These are phyloP conservation scores for Oxyscelio sp. DNA, from an alignment of 2,888 invertebrate species.

Conservation along the genomic window DNA sequence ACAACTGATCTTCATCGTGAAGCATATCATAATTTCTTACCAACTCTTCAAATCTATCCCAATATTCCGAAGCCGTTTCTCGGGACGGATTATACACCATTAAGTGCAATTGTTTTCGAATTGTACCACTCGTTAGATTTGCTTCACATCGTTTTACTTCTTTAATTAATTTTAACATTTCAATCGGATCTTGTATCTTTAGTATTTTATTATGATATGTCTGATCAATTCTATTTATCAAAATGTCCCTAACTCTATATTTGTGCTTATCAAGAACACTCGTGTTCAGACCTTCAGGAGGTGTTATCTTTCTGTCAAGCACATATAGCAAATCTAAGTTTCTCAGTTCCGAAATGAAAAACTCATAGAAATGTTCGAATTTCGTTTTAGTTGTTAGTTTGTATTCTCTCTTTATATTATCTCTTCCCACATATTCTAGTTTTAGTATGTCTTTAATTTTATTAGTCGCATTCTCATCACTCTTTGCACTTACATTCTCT, in stretches of 20 bases:
- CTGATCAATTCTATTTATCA: constrained; percentile 4
- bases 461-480: not conserved
- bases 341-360: constrained; percentile 1
- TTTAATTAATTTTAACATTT: constrained; percentile 7
- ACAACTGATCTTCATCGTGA: not conserved
- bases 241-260: not conserved
- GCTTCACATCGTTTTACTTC: constrained; percentile 3
- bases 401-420: not conserved
- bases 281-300: constrained; percentile 1
- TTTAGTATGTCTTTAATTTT: not conserved
- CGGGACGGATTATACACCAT: not conserved
- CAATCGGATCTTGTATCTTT: constrained; percentile 3
- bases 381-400: constrained; percentile 1
- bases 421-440: not conserved
- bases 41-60: constrained; percentile 13
- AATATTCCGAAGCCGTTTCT: not conserved
- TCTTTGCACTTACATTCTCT: not conserved
- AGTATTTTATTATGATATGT: not conserved
- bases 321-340: constrained; percentile 9
- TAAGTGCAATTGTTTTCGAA: constrained; percentile 1
- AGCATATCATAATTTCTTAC: constrained; percentile 10
- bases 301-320: not conserved
- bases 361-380: constrained; percentile 5
- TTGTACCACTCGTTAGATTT: constrained; percentile 3
- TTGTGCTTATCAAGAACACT: not conserved